A percentile compares a stretch with the other conserved stretches of the same genome.
Conservation (phyloP, 2,113 vertebrate genomes). For the Larimichthys polyactis region DNA sequence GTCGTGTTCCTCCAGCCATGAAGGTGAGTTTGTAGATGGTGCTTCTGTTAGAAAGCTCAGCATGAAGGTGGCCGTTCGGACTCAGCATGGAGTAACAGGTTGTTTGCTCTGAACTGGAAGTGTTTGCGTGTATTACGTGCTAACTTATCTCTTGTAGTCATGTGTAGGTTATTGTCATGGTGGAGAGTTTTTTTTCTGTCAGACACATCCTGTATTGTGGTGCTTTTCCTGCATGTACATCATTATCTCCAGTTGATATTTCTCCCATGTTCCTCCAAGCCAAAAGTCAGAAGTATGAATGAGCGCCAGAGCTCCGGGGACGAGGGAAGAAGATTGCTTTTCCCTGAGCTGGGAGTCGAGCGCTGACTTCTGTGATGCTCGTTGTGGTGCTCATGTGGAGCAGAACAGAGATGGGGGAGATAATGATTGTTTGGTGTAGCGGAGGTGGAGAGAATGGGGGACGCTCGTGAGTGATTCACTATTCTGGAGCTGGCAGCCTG, state of each 20-base stretch:
- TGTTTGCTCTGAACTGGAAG: not conserved
- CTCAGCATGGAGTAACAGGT: not conserved
- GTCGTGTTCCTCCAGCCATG: slow-evolving; percentile 47
- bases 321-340: slow-evolving; percentile 54
- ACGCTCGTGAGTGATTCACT: slow-evolving; percentile 58
- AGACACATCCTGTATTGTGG: slow-evolving; percentile 7
- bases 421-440: slow-evolving; percentile 73
- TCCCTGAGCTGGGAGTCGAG: slow-evolving; percentile 48
- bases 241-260: slow-evolving; percentile 51
- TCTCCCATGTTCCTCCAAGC: slow-evolving; percentile 44
- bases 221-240: slow-evolving; percentile 22
- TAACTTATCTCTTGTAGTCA: slow-evolving; percentile 9
- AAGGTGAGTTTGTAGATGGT: slow-evolving; percentile 60
- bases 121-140: not conserved
- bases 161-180: slow-evolving; percentile 17
- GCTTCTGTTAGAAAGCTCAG: slow-evolving; percentile 25
- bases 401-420: slow-evolving; percentile 66
- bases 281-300: slow-evolving; percentile 46
- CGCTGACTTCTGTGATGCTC: slow-evolving; percentile 59
- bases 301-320: slow-evolving; percentile 47
- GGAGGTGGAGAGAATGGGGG: slow-evolving; percentile 53
- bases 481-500: slow-evolving; percentile 64
- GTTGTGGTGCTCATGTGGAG: slow-evolving; percentile 56
- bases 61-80: not conserved
- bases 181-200: slow-evolving; percentile 12